These are phyloP conservation scores for Hirudo medicinalis DNA, from an alignment of 1,140 invertebrate genomes.

Conservation along the genomic window DNA sequence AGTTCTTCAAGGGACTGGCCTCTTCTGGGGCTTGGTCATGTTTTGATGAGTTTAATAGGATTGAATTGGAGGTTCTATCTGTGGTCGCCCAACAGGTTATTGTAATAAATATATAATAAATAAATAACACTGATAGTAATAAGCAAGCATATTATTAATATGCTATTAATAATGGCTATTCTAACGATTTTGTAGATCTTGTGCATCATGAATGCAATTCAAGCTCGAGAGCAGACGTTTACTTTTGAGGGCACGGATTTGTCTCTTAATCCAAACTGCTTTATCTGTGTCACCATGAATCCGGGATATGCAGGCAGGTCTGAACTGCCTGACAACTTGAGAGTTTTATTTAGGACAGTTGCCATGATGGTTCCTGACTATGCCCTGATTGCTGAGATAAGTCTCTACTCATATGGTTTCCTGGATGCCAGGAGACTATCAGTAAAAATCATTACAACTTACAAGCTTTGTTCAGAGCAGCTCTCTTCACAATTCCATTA, in stretches of 20 bases:
- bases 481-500: constrained; percentile 42
- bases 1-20: constrained; percentile 43
- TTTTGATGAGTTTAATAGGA: constrained; percentile 44
- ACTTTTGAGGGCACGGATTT: constrained; percentile 41
- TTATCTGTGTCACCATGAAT: constrained; percentile 43
- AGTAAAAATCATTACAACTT: constrained; percentile 42
- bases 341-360: constrained; percentile 36
- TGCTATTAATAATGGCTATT: not conserved
- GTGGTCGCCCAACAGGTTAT: constrained; percentile 40
- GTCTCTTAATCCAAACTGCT: constrained; percentile 39
- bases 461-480: constrained; percentile 41
- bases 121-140: not conserved
- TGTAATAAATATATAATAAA: not conserved
- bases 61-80: constrained; percentile 42
- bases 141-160: constrained; percentile 36
- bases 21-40: constrained; percentile 42
- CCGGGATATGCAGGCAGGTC: constrained; percentile 42
- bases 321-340: constrained; percentile 43
- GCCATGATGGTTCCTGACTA: constrained; percentile 43
- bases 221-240: constrained; percentile 34
- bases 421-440: constrained; percentile 37
- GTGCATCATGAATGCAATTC: constrained; percentile 41
- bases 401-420: constrained; percentile 42
- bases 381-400: constrained; percentile 43
- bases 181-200: constrained; percentile 44